These are phyloP conservation scores for Melitaea cinxia DNA, from an alignment of 1,140 invertebrate species.

Conservation along the genomic window DNA sequence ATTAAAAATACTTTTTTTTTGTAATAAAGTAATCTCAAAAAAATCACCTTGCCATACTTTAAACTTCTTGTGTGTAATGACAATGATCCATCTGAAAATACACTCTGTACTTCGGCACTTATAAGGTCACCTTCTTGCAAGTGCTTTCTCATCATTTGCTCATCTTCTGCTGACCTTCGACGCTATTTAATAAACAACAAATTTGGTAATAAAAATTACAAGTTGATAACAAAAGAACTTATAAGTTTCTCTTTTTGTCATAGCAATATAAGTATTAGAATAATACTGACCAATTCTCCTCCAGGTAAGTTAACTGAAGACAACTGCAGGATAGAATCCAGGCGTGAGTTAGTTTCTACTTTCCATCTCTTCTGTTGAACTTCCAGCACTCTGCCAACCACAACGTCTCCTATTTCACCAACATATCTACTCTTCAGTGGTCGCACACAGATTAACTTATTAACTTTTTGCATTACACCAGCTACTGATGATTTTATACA, in stretches of 20 bases:
- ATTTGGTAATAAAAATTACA: not conserved
- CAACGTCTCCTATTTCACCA: slow-evolving; percentile 98
- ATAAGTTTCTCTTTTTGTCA: too few species aligned
- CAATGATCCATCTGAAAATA: slow-evolving; percentile 94
- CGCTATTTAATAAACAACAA: slow-evolving; percentile 81
- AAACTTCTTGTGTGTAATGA: slow-evolving; percentile 97
- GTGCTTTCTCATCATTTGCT: slow-evolving; percentile 97
- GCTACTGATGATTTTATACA: slow-evolving; percentile 95
- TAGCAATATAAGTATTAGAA: not conserved
- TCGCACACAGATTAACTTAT: slow-evolving; percentile 95
- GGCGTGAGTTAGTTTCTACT: slow-evolving; percentile 95
- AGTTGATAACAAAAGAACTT: too few species aligned
- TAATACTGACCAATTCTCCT: slow-evolving; percentile 92
- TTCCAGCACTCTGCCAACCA: slow-evolving; percentile 96
- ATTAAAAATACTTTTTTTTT: too few species aligned
- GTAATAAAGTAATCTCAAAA: too few species aligned
- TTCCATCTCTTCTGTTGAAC: slow-evolving; percentile 96
- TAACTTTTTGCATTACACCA: slow-evolving; percentile 96
- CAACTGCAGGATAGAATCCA: slow-evolving; percentile 94
- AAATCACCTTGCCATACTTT: slow-evolving; percentile 99
- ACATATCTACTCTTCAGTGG: slow-evolving; percentile 95
- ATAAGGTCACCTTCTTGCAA: slow-evolving; percentile 98
- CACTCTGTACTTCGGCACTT: slow-evolving; percentile 97
- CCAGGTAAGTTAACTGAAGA: slow-evolving; percentile 98
- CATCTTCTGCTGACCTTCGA: slow-evolving; percentile 96